Percentiles rank a stretch among this genome's conserved stretches.
Evolutionary conservation across 1,140 invertebrate species (phyloP).

Genomic region (Aphis gossypii): DNA sequence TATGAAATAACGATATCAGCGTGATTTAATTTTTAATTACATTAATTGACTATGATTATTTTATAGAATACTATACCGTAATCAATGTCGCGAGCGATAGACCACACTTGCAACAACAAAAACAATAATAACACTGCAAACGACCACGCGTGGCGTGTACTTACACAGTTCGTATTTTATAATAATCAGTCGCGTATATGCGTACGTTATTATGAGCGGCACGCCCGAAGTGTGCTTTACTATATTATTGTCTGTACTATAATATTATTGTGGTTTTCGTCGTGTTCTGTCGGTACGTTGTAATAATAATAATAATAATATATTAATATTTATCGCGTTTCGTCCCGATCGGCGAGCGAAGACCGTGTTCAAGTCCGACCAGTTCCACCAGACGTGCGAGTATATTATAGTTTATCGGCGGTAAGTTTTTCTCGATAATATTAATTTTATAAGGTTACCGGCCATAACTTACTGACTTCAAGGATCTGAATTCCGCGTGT

Average conservation of each 20-base stretch:
- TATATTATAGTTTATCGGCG: not conserved
- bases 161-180: too few relatives aligned
- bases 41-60: not conserved
- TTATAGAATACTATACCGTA: not conserved
- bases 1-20: too few relatives aligned
- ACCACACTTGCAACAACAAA: not conserved
- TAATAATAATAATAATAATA: not conserved
- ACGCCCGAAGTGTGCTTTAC: not conserved
- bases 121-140: not conserved
- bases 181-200: not conserved
- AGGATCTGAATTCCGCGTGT: too few relatives aligned
- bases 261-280: not conserved
- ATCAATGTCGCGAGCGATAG: not conserved
- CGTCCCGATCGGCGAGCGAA: not conserved
- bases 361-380: not conserved
- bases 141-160: not conserved
- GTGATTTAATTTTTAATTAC: not conserved
- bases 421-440: not conserved
- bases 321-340: not conserved
- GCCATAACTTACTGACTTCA: not conserved
- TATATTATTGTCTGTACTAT: not conserved
- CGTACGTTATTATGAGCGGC: not conserved
- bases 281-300: not conserved
- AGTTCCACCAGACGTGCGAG: not conserved
- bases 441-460: not conserved